These are phyloP conservation scores for Loriculus beryllinus DNA, from an alignment of 2,797 vertebrate species.

Conservation along the genomic window DNA sequence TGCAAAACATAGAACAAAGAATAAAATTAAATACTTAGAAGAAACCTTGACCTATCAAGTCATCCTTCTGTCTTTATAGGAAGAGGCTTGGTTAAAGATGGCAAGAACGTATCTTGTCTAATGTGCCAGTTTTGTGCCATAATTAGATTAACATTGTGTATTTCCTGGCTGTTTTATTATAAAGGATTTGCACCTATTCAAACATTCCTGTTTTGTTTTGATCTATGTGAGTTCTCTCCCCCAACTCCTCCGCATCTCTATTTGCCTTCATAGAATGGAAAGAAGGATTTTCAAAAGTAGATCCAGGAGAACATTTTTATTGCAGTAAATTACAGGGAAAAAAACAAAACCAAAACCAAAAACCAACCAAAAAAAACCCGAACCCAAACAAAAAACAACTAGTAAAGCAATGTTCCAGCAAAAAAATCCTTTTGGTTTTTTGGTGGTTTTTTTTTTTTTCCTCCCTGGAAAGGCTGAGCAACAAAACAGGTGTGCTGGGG, in stretches of 20 bases:
- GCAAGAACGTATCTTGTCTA: not conserved
- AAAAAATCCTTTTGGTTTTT: not conserved
- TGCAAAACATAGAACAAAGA: not conserved
- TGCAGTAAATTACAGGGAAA: not conserved
- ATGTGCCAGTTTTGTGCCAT: not conserved
- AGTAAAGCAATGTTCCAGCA: not conserved
- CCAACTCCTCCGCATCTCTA: not conserved
- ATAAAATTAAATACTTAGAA: not conserved
- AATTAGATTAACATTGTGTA: not conserved
- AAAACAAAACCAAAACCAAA: not conserved
- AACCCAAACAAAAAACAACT: not conserved
- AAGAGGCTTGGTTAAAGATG: not conserved
- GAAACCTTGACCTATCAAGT: not conserved
- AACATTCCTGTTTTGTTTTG: not conserved
- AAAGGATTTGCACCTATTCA: not conserved
- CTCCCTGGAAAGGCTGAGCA: constrained; percentile 1
- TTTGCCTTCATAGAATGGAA: not conserved
- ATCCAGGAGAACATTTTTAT: not conserved
- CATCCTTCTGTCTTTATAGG: not conserved
- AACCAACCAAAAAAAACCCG: not conserved
- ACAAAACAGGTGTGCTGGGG: constrained; percentile 33
- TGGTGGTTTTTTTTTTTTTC: not conserved
- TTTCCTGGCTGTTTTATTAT: not conserved
- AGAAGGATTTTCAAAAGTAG: not conserved
- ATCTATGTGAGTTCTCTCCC: not conserved